Conservation (phyloP, 2,888 invertebrate species). For the Meteorus colon region DNA sequence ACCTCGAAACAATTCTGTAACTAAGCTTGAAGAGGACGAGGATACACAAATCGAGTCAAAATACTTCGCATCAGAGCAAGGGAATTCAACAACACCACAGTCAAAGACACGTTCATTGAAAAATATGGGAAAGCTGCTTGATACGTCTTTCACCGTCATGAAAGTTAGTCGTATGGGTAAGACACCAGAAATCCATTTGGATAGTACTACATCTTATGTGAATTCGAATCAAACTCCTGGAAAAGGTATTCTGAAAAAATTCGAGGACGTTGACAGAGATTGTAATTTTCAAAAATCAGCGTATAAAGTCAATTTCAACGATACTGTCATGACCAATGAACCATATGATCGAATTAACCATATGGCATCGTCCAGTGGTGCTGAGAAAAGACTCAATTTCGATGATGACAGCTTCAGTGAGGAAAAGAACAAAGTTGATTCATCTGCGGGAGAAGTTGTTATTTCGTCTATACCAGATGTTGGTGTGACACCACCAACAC, state of each 20-base stretch:
- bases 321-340: slow-evolving; percentile 53
- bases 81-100: slow-evolving; percentile 46
- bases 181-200: slow-evolving; percentile 59
- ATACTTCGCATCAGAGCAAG: slow-evolving; percentile 38
- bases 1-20: slow-evolving; percentile 22
- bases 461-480: slow-evolving; percentile 12
- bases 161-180: slow-evolving; percentile 63
- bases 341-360: slow-evolving; percentile 43
- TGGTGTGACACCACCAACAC: not conserved
- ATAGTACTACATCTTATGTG: slow-evolving; percentile 61
- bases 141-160: slow-evolving; percentile 57
- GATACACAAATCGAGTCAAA: slow-evolving; percentile 36
- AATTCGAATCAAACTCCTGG: slow-evolving; percentile 67
- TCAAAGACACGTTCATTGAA: slow-evolving; percentile 50
- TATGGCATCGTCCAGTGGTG: slow-evolving; percentile 47
- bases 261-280: slow-evolving; percentile 42
- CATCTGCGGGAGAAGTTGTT: slow-evolving; percentile 14
- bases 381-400: slow-evolving; percentile 52
- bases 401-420: slow-evolving; percentile 31
- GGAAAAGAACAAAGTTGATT: slow-evolving; percentile 26
- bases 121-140: slow-evolving; percentile 30
- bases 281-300: slow-evolving; percentile 51
- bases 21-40: slow-evolving; percentile 52
- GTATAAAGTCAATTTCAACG: slow-evolving; percentile 66
- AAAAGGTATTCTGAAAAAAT: slow-evolving; percentile 62